A percentile compares a stretch with the other conserved stretches of the same genome.
Conservation (phyloP, 2,113 vertebrate genomes). For the Cololabis saira region DNA sequence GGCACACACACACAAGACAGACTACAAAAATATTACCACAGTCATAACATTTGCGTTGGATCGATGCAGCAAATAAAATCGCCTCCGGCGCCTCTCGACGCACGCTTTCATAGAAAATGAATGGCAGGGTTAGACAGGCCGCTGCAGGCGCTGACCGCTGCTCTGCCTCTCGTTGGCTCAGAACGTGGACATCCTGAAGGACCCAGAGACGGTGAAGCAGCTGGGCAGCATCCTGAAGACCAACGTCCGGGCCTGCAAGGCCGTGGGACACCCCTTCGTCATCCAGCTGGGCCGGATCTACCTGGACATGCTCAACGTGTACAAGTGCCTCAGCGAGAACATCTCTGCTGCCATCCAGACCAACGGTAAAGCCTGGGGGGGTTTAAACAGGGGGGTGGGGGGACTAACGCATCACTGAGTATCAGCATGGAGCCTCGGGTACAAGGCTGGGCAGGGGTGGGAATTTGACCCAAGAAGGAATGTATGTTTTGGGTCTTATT, state of each 20-base stretch:
- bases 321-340: slow-evolving; percentile 99
- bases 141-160: background rate
- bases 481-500: too few species aligned
- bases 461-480: too few species aligned
- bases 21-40: too few species aligned
- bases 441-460: too few species aligned
- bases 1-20: too few species aligned
- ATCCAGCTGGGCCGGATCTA: slow-evolving; percentile 98
- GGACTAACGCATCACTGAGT: too few species aligned
- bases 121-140: background rate
- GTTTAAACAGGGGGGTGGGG: too few species aligned
- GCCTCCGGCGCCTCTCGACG: too few species aligned
- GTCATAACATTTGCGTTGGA: too few species aligned
- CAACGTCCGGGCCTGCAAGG: slow-evolving; percentile 97
- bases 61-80: too few species aligned
- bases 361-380: slow-evolving; percentile 83
- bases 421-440: too few species aligned
- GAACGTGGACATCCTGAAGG: slow-evolving; percentile 99
- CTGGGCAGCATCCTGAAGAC: slow-evolving; percentile 98
- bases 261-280: slow-evolving; percentile 97
- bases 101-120: too few species aligned
- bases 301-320: slow-evolving; percentile 99
- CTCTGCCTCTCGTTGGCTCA: slow-evolving; percentile 48
- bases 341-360: slow-evolving; percentile 99
- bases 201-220: slow-evolving; percentile 99